A percentile compares a stretch with the other conserved stretches of the same genome.
Conservation (phyloP, 2,113 vertebrate genomes). For the Lynx canadensis region DNA sequence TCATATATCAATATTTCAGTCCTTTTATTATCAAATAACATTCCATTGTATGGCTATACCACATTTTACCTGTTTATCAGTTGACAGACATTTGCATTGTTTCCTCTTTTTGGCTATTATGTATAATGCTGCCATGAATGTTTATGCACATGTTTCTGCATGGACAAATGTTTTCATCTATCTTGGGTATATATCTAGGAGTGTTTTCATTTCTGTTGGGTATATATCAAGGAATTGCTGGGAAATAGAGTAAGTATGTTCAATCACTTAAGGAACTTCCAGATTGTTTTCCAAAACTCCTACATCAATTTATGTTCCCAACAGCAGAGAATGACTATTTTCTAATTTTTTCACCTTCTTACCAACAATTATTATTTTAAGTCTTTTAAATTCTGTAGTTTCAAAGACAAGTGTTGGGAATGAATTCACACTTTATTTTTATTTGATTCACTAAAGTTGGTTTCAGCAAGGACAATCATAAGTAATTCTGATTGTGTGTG, state of each 20-base stretch:
- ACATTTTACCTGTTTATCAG: not conserved
- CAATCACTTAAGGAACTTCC: not conserved
- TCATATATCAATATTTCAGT: not conserved
- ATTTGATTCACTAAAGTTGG: not conserved
- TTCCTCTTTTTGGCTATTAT: not conserved
- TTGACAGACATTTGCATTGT: not conserved
- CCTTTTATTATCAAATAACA: not conserved
- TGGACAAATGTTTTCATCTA: not conserved
- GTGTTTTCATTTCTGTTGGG: not conserved
- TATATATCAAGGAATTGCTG: not conserved
- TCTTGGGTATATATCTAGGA: not conserved
- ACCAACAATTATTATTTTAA: not conserved
- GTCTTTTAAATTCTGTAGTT: not conserved
- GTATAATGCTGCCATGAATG: not conserved
- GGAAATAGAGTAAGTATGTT: not conserved
- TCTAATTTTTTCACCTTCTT: not conserved
- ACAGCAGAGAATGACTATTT: not conserved
- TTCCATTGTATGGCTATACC: not conserved
- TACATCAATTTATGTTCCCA: not conserved
- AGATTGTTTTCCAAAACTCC: not conserved
- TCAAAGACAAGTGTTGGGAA: not conserved
- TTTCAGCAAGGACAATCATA: not conserved
- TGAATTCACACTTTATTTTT: not conserved
- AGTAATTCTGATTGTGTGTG: not conserved
- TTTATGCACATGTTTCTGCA: not conserved